phyloP scores from a whole-genome alignment of 2,888 invertebrate species.

The Agrypnus murinus region DNA sequence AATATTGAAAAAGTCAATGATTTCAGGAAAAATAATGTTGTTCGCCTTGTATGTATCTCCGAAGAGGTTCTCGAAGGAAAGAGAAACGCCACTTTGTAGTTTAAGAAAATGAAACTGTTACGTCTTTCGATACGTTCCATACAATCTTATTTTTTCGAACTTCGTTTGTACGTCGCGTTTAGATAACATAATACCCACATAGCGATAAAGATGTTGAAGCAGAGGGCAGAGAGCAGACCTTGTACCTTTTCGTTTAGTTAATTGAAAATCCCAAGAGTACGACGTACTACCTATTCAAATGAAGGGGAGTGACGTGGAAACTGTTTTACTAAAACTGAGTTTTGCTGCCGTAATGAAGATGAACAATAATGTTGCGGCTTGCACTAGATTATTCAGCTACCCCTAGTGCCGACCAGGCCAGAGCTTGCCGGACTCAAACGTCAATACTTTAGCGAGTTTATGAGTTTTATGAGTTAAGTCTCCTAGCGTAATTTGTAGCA shows the following conservation, averaged over 20 bases:
- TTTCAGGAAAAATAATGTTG: no score
- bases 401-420: conserved; percentile 13
- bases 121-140: background rate
- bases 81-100: no score
- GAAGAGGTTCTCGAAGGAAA: no score
- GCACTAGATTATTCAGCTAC: conserved; percentile 22
- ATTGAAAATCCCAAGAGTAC: conserved; percentile 25
- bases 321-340: conserved; percentile 24
- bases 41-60: no score
- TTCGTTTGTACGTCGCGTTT: conserved; percentile 4
- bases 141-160: background rate
- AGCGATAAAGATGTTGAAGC: conserved; percentile 10
- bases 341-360: conserved; percentile 27
- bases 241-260: conserved; percentile 26
- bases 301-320: conserved; percentile 24
- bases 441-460: conserved; percentile 27
- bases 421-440: conserved; percentile 22
- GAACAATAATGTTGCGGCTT: conserved; percentile 31
- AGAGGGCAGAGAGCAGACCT: conserved; percentile 9
- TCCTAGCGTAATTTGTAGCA: background rate
- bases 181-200: background rate
- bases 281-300: conserved; percentile 9
- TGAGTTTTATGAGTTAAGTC: conserved; percentile 26
- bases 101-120: background rate
- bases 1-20: background rate